A percentile compares a stretch with the other conserved stretches of the same genome.
Conservation (phyloP, 2,113 vertebrate species). For the Gracilinanus agilis region DNA sequence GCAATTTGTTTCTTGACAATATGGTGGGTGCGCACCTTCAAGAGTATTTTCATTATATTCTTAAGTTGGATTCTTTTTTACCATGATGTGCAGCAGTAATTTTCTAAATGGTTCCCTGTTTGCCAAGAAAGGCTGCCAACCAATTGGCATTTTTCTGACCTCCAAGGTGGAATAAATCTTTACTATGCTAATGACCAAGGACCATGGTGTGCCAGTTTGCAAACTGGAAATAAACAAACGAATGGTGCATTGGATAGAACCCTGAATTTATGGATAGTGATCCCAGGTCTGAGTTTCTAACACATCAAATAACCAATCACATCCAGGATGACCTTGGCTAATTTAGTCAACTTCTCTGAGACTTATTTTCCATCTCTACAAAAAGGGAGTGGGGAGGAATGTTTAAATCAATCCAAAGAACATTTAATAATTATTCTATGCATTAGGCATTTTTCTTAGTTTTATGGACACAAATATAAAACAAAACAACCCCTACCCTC, state of each 20-base stretch:
- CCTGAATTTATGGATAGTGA: neutral
- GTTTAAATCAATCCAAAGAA: neutral
- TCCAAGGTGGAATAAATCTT: conserved; percentile 72
- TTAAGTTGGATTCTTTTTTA: conserved; percentile 35
- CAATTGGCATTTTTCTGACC: conserved; percentile 59
- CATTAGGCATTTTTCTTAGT: neutral
- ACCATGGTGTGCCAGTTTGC: neutral
- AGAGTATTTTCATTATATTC: conserved; percentile 35
- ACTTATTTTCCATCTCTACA: neutral
- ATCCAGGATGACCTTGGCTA: neutral
- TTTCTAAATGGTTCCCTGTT: conserved; percentile 19
- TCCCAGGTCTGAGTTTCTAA: neutral
- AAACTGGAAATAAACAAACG: conserved; percentile 35
- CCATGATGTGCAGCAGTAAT: neutral
- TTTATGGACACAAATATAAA: neutral
- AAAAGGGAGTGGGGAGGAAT: neutral
- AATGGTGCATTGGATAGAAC: neutral
- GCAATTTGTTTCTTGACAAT: neutral
- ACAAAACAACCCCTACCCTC: neutral
- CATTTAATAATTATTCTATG: too few relatives aligned
- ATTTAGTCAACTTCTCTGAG: neutral
- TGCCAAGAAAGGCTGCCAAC: conserved; percentile 19
- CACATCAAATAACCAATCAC: neutral
- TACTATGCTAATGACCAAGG: conserved; percentile 59
- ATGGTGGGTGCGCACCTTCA: neutral